Conservation (phyloP, 2,113 vertebrate genomes). For the Lophius piscatorius region DNA sequence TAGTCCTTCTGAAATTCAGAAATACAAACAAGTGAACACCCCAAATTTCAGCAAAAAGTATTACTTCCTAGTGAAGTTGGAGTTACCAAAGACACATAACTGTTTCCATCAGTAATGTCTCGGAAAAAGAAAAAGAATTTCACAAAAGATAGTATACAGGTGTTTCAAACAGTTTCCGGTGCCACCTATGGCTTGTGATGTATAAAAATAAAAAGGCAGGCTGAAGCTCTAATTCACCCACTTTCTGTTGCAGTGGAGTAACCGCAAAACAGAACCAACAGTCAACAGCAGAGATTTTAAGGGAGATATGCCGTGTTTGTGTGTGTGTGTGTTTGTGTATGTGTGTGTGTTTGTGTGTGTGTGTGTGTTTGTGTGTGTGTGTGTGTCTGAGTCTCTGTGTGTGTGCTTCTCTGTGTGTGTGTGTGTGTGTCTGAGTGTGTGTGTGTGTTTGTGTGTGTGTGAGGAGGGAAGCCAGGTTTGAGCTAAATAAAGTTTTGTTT, state of each 20-base stretch:
- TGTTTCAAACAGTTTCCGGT: conserved; percentile 56
- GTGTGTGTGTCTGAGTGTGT: conserved; percentile 6
- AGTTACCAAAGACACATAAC: not conserved
- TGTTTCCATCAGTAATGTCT: not conserved
- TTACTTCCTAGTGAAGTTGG: too few species aligned
- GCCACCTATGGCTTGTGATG: conserved; percentile 37
- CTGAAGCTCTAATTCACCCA: conserved; percentile 60
- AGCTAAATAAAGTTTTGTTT: conserved; percentile 64
- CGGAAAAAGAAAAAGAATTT: conserved; percentile 13
- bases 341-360: conserved; percentile 12
- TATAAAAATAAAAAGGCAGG: conserved; percentile 49
- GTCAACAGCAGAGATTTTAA: conserved; percentile 61
- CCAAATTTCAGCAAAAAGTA: too few species aligned
- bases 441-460: conserved; percentile 10
- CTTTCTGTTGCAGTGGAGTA: conserved; percentile 58
- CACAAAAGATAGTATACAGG: conserved; percentile 21
- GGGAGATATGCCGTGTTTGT: conserved; percentile 30
- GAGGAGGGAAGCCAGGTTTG: conserved; percentile 28
- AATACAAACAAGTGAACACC: too few species aligned
- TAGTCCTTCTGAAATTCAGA: too few species aligned
- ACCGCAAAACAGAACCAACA: conserved; percentile 68
- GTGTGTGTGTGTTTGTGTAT: conserved; percentile 1
- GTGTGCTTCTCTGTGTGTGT: conserved; percentile 1
- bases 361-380: conserved; percentile 2
- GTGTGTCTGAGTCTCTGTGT: conserved; percentile 7